A percentile compares a stretch with the other conserved stretches of the same genome.
phyloP scores from a whole-genome alignment of 2,888 invertebrate species.

The Drosophila barbarae region DNA sequence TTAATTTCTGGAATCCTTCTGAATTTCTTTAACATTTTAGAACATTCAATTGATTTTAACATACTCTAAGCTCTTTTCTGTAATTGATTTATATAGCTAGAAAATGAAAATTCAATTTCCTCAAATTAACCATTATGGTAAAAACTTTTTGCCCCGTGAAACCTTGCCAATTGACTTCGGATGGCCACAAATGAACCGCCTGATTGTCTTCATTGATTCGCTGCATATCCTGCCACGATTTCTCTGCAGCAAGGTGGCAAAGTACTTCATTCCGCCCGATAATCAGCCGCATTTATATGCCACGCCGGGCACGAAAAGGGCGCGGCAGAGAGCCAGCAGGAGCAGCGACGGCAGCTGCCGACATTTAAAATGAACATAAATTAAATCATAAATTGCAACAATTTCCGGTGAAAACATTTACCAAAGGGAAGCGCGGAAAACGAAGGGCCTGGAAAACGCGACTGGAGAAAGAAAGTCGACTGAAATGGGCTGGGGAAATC shows the following conservation, averaged over 20 bases:
- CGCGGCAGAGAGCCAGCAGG: not conserved
- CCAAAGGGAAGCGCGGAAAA: conserved; percentile 23
- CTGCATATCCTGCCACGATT: conserved; percentile 22
- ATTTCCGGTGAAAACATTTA: conserved; percentile 63
- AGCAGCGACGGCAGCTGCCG: conserved; percentile 23
- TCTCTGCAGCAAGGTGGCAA: conserved; percentile 17
- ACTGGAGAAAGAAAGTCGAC: conserved; percentile 17
- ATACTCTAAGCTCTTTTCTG: not conserved
- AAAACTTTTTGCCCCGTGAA: not conserved
- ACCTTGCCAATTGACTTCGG: conserved; percentile 36
- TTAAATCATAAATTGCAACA: conserved; percentile 73
- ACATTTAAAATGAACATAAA: conserved; percentile 68
- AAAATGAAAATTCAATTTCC: not conserved
- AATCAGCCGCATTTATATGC: conserved; percentile 71
- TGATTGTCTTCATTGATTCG: conserved; percentile 53
- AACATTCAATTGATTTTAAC: not conserved
- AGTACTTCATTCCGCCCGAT: conserved; percentile 39
- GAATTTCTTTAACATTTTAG: not conserved
- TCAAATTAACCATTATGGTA: not conserved
- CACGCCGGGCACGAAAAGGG: conserved; percentile 46
- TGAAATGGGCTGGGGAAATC: conserved; percentile 64
- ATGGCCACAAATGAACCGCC: conserved; percentile 49
- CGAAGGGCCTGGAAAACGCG: conserved; percentile 2
- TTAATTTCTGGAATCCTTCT: no score
- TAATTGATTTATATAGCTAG: not conserved